Conservation (phyloP, 1,140 invertebrate species). For the Notospermus geniculatus region DNA sequence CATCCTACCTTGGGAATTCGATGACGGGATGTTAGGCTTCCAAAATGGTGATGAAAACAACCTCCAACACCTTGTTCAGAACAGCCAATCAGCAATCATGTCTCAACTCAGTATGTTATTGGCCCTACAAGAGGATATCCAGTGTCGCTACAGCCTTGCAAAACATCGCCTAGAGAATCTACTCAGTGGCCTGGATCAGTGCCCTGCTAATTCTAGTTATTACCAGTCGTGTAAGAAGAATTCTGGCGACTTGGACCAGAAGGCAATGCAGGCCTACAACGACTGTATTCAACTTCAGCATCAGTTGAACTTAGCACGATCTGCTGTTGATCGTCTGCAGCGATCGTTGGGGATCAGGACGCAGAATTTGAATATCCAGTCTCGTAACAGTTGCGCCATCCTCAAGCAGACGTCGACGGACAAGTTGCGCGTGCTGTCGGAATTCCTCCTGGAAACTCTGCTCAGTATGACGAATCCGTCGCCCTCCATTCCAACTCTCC, state of each 20-base stretch:
- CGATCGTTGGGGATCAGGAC: conserved; percentile 45
- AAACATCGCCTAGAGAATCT: conserved; percentile 60
- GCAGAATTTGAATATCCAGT: conserved; percentile 13
- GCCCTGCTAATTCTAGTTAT: conserved; percentile 33
- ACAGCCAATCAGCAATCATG: conserved; percentile 40
- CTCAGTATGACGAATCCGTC: conserved; percentile 56
- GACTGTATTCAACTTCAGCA: conserved; percentile 78
- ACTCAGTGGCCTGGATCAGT: conserved; percentile 29
- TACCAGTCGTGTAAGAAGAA: conserved; percentile 45
- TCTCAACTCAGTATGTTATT: conserved; percentile 48
- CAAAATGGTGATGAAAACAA: background rate
- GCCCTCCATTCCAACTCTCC: conserved; percentile 58
- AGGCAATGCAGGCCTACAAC: conserved; percentile 67
- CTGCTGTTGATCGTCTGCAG: conserved; percentile 71
- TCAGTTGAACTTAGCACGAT: conserved; percentile 73
- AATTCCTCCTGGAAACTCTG: conserved; percentile 76
- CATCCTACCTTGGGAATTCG: conserved; percentile 67
- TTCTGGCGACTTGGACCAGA: conserved; percentile 21
- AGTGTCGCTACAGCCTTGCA: conserved; percentile 79
- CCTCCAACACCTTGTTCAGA: background rate
- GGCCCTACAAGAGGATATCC: conserved; percentile 72
- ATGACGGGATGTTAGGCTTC: background rate
- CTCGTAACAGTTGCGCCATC: conserved; percentile 27
- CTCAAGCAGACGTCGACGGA: conserved; percentile 56
- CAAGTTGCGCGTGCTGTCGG: conserved; percentile 74